Base-by-base conservation (phyloP, 2,113 vertebrate genomes). In the Silurus asotus region DNA sequence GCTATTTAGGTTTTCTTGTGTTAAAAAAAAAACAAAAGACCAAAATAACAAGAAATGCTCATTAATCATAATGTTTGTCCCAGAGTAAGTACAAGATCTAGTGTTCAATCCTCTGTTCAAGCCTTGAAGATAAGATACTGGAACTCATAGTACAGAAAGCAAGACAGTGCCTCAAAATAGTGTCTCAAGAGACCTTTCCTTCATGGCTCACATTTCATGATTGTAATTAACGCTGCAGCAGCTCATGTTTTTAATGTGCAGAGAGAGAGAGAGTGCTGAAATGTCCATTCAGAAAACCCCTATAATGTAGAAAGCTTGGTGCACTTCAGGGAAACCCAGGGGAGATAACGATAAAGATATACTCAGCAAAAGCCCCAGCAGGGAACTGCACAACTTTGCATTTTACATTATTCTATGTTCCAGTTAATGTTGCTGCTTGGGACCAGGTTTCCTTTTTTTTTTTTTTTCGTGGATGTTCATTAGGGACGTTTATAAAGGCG, bases 261-360 rank as follows among this genome's bases (percentile, higher is more conserved):
- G 23, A 15, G 72, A 69, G 69, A 75, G n/a, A 37, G 28, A 37
- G n/a, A 37, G n/a, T 64, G 51, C 74, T 76, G 64, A 72, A 82
- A 82, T 78, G 51, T 86, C 78, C 64, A 89, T 90, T 88, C 80
- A 88, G 64, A 82, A 45, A 69, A 6, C 51, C 28, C 67, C n/a
- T 65, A 49, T 81, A 89, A 89, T 37, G 53, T 87, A 58, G 59
- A 84, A 79, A 49, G 55, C 75, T 81, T 90, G 77, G n/a, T 9
- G 70, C 8, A 28, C 25, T 89, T 72, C 28, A 25, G 62, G 51
- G 56, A 82, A 88, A 85, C 85, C 83, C 6, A 45, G 53, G 76
- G 74, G 45, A 81, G 84, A 88, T 69, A 74, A 49, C 69, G 49
- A 69, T 20, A 25, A 81, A 79, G 85, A 86, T 28, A 69, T 11